Evolutionary conservation across 1,140 invertebrate genomes (phyloP), one percentile per base, ranked within the genome.

Genomic region (Batillaria attramentaria): DNA sequence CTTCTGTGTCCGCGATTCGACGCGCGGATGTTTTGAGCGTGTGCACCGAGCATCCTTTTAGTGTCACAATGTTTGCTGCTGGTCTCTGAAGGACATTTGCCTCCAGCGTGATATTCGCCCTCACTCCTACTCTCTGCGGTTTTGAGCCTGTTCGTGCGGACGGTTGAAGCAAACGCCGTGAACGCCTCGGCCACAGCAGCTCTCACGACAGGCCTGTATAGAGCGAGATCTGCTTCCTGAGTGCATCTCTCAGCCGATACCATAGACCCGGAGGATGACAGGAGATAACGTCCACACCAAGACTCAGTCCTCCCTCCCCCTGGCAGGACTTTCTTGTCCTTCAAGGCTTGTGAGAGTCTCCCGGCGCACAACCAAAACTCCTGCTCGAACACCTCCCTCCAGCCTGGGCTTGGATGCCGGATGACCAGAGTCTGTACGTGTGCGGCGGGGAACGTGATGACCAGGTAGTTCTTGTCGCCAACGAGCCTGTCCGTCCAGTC

Each of bases 141-240:
- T 18, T 28, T 24, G 6, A 31, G 41, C 20, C 68, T 70, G 68
- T 70, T 70, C 39, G 2, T 4, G 0, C 1, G 28, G 24, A 46
- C 37, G 20, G 68, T 70, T 39, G 10, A 4, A 28, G 3, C 4
- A 31, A 24, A 46, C 39, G 68, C 33, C 6, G 10, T 24, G n/a
- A 70, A 70, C 39, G 41, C 41, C 24, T 70, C 10, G 3, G 68
- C 68, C 41, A 70, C 39, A 18, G 42, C 42, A 5, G 41, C 68
- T 46, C 68, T 70, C 68, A 70, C 68, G 13, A 31, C 42, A 1
- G 68, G 68, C 16, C 68, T 24, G 41, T 70, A 70, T n/a, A 70
- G 68, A 1, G 68, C 28, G 5, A 18, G 2, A 31, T 70, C 68
- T 46, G 24, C 41, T n/a, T 39, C 31, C 68, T n/a, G n/a, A n/a